Evolutionary conservation across 1,140 invertebrate genomes (phyloP).

Genomic region (Scaptomyza hsui): DNA sequence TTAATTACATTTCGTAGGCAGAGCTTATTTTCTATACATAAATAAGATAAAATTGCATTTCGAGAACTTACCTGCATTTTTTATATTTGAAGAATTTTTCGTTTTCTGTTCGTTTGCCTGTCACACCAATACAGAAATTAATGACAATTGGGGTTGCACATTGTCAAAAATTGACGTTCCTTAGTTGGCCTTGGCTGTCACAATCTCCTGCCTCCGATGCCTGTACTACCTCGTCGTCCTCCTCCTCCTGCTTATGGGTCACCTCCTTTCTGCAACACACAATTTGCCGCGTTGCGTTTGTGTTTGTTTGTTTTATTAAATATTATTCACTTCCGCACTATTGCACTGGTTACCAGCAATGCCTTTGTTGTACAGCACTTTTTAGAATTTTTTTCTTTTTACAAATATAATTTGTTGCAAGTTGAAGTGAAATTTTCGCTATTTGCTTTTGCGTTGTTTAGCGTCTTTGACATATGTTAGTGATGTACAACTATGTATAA

Average conservation of each 20-base stretch:
- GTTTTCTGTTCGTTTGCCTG: not conserved
- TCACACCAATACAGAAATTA: constrained; percentile 22
- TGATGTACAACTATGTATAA: constrained; percentile 11
- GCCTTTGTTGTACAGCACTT: not conserved
- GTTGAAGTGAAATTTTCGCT: constrained; percentile 30
- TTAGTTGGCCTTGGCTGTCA: not conserved
- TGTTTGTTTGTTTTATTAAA: not conserved
- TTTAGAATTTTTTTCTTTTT: not conserved
- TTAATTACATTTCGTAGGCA: not conserved
- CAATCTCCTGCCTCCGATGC: not conserved
- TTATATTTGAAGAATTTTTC: constrained; percentile 11
- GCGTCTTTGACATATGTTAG: constrained; percentile 35
- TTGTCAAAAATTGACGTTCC: constrained; percentile 27
- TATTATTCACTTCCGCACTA: not conserved
- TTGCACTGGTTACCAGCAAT: not conserved
- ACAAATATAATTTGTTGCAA: constrained; percentile 23
- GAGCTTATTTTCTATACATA: not conserved
- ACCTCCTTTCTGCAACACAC: constrained; percentile 10
- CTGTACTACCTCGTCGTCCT: not conserved
- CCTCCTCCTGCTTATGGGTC: not conserved
- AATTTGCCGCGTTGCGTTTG: constrained; percentile 36
- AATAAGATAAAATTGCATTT: no score
- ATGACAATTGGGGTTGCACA: constrained; percentile 16
- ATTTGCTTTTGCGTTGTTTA: constrained; percentile 41
- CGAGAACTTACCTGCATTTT: constrained; percentile 42